These are phyloP conservation scores for Eumaeus atala DNA, from an alignment of 1,140 invertebrate genomes.

Conservation along the genomic window DNA sequence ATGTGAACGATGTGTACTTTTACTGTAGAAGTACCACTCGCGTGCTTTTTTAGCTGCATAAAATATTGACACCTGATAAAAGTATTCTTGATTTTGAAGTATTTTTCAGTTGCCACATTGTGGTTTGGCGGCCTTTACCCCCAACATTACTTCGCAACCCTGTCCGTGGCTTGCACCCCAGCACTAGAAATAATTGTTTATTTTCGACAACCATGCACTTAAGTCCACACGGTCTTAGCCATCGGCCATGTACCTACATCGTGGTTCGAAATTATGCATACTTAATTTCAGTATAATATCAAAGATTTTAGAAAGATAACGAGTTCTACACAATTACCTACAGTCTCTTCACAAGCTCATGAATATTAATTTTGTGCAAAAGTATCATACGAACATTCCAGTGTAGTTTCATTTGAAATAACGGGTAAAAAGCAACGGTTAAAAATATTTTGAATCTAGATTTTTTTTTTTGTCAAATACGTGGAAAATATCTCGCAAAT, in stretches of 20 bases:
- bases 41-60: too few relatives aligned
- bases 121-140: constrained; percentile 22
- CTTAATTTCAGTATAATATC: too few relatives aligned
- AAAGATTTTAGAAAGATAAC: constrained; percentile 9
- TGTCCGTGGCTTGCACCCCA: constrained; percentile 34
- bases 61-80: too few relatives aligned
- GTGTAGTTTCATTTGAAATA: too few relatives aligned
- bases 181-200: constrained; percentile 67
- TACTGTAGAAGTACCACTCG: too few relatives aligned
- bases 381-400: too few relatives aligned
- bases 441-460: too few relatives aligned
- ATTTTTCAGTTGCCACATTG: constrained; percentile 33
- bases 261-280: neutral
- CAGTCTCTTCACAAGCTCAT: neutral
- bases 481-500: too few relatives aligned
- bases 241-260: constrained; percentile 21
- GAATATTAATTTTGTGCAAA: constrained; percentile 6
- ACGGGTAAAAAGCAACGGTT: too few relatives aligned
- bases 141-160: constrained; percentile 48
- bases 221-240: constrained; percentile 25
- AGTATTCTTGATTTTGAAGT: neutral
- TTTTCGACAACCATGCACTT: constrained; percentile 55
- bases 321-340: neutral
- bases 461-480: too few relatives aligned
- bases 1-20: too few relatives aligned